Conservation (phyloP, 2,888 invertebrate genomes). For the Troilus luridus region DNA sequence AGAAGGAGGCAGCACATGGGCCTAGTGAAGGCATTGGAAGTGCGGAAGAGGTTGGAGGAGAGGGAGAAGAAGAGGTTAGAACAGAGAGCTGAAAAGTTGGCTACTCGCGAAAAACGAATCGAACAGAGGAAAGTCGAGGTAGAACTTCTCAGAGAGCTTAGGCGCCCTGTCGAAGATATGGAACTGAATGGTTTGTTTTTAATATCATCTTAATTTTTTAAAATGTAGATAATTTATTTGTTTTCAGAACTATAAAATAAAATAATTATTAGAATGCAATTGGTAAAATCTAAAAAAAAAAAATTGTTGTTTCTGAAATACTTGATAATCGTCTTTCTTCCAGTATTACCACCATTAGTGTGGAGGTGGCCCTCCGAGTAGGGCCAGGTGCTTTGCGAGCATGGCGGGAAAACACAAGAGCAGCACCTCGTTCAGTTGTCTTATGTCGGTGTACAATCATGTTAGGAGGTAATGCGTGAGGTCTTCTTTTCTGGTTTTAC, state of each 20-base stretch:
- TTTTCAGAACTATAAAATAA: neutral
- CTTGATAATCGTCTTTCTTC: too few relatives aligned
- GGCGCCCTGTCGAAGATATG: slow-evolving; percentile 93
- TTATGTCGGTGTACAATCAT: too few relatives aligned
- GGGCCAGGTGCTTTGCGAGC: too few relatives aligned
- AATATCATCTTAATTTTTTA: neutral
- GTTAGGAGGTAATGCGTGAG: too few relatives aligned
- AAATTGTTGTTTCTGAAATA: too few relatives aligned
- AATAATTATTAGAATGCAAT: too few relatives aligned
- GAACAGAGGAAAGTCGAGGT: slow-evolving; percentile 79
- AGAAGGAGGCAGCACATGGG: slow-evolving; percentile 91
- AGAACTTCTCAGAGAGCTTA: slow-evolving; percentile 79
- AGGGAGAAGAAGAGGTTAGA: slow-evolving; percentile 77
- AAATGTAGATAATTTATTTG: neutral
- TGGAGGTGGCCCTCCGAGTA: too few relatives aligned
- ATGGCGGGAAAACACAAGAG: too few relatives aligned
- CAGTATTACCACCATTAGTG: too few relatives aligned
- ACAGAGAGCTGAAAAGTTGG: slow-evolving; percentile 86
- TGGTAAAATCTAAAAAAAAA: too few relatives aligned
- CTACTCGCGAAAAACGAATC: slow-evolving; percentile 87
- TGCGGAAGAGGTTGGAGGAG: slow-evolving; percentile 89
- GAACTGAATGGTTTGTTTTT: slow-evolving; percentile 75
- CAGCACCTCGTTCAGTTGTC: too few relatives aligned
- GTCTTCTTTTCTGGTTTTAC: too few relatives aligned
- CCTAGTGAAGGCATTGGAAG: slow-evolving; percentile 88